Evolutionary conservation across 2,888 invertebrate species (phyloP), one percentile per base, ranked within the genome.

Genomic region (Stenoptilia bipunctidactyla): DNA sequence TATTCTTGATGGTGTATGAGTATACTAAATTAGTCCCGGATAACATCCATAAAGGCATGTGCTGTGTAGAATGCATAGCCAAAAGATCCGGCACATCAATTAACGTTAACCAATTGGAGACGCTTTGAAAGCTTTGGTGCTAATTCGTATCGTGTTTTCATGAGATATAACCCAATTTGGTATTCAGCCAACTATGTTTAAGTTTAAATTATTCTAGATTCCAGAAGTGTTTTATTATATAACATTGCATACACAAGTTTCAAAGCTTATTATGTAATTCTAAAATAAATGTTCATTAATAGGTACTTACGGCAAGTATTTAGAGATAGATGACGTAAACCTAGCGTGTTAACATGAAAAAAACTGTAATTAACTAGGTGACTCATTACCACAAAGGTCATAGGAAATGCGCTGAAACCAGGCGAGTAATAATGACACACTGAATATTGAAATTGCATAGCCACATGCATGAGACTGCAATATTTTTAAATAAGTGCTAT

Each of bases 101-200:
- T 67, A 70, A 56, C 55, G 49, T 61, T 58, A 64, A 72, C 71
- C 61, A 68, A 65, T 69, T 64, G 55, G 49, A 56, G 51, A 20
- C 51, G 55, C 51, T 52, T 53, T 49, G 49, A 51, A 52, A 54
- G 53, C 55, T 55, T 43, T 48, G 49, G 45, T 45, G 48, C 50
- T 53, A 52, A 59, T 60, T 59, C 49, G 45, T 49, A 47, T 46
- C 45, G 46, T 43, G 50, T 52, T 52, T 54, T 53, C 51, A 51
- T 54, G 54, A 55, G 20, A 20, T 20, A 52, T 51, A 13, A 25
- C 36, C 30, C 12, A 36, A 53, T 56, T 66, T 73, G 73, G 61
- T 62, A 43, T 51, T 52, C 50, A 67, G 73, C 77, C 73, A 73
- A 61, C 50, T 47, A 48, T 46, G 53, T 50, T 51, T 42, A 47